These are phyloP conservation scores for Neomorphus geoffroyi DNA, from an alignment of 2,797 vertebrate genomes.

Conservation along the genomic window DNA sequence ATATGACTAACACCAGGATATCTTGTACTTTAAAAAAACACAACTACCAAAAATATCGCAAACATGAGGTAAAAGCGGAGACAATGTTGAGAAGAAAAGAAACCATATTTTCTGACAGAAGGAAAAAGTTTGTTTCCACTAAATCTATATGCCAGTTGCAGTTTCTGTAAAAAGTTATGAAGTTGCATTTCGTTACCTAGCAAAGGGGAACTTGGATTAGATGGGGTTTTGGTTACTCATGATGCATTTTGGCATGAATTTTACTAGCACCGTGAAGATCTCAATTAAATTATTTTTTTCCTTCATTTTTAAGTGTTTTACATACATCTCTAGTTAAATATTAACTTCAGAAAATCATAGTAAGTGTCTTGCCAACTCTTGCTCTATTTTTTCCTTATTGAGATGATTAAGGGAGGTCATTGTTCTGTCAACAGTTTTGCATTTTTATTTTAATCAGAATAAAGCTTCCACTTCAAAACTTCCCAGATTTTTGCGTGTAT, in stretches of 20 bases:
- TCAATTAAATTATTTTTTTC: too few species aligned
- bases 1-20: background rate
- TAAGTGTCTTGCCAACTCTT: background rate
- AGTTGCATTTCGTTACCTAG: background rate
- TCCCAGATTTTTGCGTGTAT: constrained; percentile 11
- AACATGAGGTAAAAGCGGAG: background rate
- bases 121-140: background rate
- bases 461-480: constrained; percentile 32
- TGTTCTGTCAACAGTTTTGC: constrained; percentile 40
- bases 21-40: background rate
- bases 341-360: constrained; percentile 8
- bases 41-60: background rate
- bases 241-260: background rate
- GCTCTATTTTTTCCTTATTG: constrained; percentile 5
- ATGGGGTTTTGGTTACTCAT: background rate
- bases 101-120: background rate
- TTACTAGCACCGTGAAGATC: background rate
- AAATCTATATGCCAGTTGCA: background rate
- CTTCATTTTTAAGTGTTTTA: too few species aligned
- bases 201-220: background rate
- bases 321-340: background rate
- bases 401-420: constrained; percentile 9
- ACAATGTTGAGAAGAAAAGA: background rate
- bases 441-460: constrained; percentile 61
- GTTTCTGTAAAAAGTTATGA: background rate